Evolutionary conservation across 2,888 invertebrate species (phyloP), one percentile per base, ranked within the genome.

Genomic region (Charanyca ferruginea): DNA sequence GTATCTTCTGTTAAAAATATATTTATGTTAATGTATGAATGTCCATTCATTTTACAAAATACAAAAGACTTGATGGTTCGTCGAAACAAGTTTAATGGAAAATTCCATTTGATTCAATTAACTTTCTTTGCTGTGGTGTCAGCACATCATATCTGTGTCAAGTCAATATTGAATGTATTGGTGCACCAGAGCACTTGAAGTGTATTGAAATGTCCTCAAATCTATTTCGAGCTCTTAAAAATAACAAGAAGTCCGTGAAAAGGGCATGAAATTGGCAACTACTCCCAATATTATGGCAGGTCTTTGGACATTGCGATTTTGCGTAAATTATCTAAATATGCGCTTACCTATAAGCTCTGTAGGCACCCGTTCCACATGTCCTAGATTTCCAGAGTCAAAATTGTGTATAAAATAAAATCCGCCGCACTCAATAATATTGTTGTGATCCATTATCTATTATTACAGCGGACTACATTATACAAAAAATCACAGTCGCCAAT

Each of bases 371-470:
- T 98, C 98, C 59, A 98, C 98, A 93, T 96, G 97, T 61, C 97
- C 97, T 83, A 98, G 96, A 95, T 99, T 99, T 67, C 98, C 98
- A 48, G 98, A 98, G 93, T 98, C 98, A 95, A 98, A 98, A 91
- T 98, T 97, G 83, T 98, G 98, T 83, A 97, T 97, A 94, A 99
- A 98, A 83, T 96, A 96, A 93, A 98, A 97, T 83, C 97, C 97
- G 84, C 97, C 97, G 89, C 97, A 97, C 86, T 96, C 96, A 82
- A 97, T 94, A 85, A 93, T 89, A 89, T 89, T 94, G 89, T 90
- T 94, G 84, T 90, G 91, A 91, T 94, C 95, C 95, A 95, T 95
- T 92, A 87, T 82, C 38, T 38, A 83, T 85, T 89, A 86, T 83
- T 85, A 73, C 79, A 66, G 87, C 88, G 87, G 90, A 85, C 94